Evolutionary conservation across 2,888 invertebrate genomes (phyloP), one percentile per base, ranked within the genome.

Genomic region (Drosophila pseudotalamancana): DNA sequence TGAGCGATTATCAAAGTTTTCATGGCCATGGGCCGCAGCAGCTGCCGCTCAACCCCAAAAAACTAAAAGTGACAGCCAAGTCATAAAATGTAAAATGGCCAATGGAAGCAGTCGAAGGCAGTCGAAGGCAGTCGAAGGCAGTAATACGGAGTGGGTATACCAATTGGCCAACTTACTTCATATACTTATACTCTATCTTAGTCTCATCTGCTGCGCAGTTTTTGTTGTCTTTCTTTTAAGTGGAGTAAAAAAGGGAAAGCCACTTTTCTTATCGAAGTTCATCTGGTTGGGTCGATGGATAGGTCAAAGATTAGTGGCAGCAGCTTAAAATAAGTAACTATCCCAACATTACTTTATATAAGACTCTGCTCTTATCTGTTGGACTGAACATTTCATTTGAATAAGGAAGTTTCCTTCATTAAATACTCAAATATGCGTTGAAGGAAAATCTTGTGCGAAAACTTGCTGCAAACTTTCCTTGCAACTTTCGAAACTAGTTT

Each of bases 1-100:
- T 81, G 87, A 81, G 80, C 87, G 87, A 81, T 81, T 86, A 83
- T 66, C 84, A 64, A 81, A 81, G 55, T 82, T 84, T 72, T 12
- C 59, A 50, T 35, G 46, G 50, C 42, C 29, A 34, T 60, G 55
- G 72, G 54, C 50, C n/a, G 42, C 19, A 43, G 57, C 69, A 72
- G 72, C 66, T 71, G 72, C 29, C 50, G 45, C 34, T 45, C 57
- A 67, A 34, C 53, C 45, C 59, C 1, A 29, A 71, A 18, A 46
- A 59, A 56, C 45, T 46, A 42, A 70, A 64, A 75, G 55, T 72
- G 76, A 64, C 71, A 72, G 65, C 49, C 37, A 54, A 75, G 71
- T 70, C 76, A 65, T 75, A 75, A 69, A 75, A 70, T 74, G 51
- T 42, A 50, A 74, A 72, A 63, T 51, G 59, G 63, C 63, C 29